These are phyloP conservation scores for Condylura cristata DNA, from an alignment of 2,113 vertebrate genomes.

Conservation along the genomic window DNA sequence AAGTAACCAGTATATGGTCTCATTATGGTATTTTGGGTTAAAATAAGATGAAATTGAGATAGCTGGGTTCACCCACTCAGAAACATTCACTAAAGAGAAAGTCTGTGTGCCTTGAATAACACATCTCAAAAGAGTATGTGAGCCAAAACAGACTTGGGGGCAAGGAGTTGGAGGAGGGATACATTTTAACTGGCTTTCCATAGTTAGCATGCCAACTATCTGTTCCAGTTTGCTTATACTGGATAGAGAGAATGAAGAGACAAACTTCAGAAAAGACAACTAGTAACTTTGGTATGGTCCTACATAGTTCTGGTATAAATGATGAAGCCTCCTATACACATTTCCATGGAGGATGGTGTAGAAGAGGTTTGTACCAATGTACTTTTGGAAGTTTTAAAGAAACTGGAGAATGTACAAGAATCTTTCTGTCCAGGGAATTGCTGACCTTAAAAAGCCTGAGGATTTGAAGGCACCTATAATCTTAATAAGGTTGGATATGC, in stretches of 20 bases:
- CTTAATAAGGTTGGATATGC: background rate
- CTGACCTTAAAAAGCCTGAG: slow-evolving; percentile 15
- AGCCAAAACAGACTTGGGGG: background rate
- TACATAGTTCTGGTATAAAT: slow-evolving; percentile 20
- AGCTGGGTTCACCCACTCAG: slow-evolving; percentile 41
- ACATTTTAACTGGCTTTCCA: slow-evolving; percentile 45
- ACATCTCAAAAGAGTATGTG: slow-evolving; percentile 1
- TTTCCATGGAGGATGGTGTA: background rate
- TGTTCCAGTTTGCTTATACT: slow-evolving; percentile 31
- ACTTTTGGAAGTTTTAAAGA: slow-evolving; percentile 23
- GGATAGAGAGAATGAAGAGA: background rate
- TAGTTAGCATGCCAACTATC: slow-evolving; percentile 31
- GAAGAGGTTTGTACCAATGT: background rate
- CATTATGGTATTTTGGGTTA: slow-evolving; percentile 69
- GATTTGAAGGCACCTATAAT: slow-evolving; percentile 19
- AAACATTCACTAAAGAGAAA: slow-evolving; percentile 43
- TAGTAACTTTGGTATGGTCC: slow-evolving; percentile 22
- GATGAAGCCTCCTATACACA: background rate
- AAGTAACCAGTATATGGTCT: slow-evolving; percentile 65
- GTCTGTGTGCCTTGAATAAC: slow-evolving; percentile 37
- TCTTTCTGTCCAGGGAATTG: slow-evolving; percentile 22
- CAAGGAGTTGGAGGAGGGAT: background rate
- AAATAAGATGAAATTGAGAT: slow-evolving; percentile 70
- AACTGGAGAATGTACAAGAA: slow-evolving; percentile 18
- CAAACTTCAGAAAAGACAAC: slow-evolving; percentile 6